Conservation (phyloP, 2,888 invertebrate genomes). For the Archips crataeganus region DNA sequence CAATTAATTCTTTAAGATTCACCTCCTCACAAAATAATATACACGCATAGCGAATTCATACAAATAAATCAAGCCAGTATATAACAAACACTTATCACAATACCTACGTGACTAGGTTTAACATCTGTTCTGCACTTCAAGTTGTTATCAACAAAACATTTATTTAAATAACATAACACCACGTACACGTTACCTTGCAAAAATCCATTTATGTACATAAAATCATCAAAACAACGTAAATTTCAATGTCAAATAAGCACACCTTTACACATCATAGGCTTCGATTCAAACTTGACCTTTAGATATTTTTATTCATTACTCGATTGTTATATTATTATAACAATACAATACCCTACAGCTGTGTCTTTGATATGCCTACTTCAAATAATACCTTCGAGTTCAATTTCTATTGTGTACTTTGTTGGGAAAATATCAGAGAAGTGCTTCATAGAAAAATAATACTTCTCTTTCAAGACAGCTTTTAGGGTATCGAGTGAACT, state of each 20-base stretch:
- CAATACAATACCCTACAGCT: neutral
- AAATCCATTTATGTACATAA: neutral
- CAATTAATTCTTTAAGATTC: no score
- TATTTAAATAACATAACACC: conserved; percentile 1
- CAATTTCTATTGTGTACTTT: neutral
- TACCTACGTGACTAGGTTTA: neutral
- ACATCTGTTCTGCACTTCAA: neutral
- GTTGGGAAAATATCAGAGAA: neutral
- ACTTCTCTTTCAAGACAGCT: neutral
- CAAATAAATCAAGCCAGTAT: neutral
- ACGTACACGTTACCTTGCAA: neutral
- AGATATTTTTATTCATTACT: neutral
- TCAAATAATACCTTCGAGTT: neutral
- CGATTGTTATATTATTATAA: conserved; percentile 6
- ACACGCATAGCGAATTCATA: neutral
- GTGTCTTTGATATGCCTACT: conserved; percentile 1
- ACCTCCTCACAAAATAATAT: neutral
- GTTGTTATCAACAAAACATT: conserved; percentile 7
- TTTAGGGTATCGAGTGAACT: neutral
- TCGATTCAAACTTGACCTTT: conserved; percentile 1
- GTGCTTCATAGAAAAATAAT: neutral
- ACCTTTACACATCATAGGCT: neutral
- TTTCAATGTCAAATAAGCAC: neutral
- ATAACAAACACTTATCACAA: neutral
- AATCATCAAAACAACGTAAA: neutral